Evolutionary conservation across 2,797 vertebrate species (phyloP), one percentile per base, ranked within the genome.

Genomic region (Coendou prehensilis): DNA sequence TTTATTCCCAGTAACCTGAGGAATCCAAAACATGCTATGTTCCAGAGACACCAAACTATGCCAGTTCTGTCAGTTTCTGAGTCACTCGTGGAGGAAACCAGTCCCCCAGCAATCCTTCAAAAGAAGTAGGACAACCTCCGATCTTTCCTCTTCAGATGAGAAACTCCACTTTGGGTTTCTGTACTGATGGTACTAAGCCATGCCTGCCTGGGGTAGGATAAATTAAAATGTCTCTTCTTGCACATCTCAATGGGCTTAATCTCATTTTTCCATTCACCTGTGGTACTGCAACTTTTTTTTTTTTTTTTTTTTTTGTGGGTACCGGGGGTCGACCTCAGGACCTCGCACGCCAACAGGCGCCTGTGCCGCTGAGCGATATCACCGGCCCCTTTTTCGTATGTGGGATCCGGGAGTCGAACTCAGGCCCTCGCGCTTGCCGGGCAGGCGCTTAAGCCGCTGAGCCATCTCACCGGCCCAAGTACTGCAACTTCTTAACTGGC

Each of bases 181-280:
- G 30, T 13, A 15, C 18, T 45, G 18, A 0, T 15, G 9, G 8
- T 20, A 50, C 4, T 26, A 47, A 86, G 15, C 5, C 15, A 5
- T 23, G 28, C 17, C 37, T 17, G 3, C 13, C 9, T 63, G 13
- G 57, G 5, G 1, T 56, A 26, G 8, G 0, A n/a, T 76, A 41
- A 50, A 61, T 59, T 73, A 13, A 57, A 67, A 57, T 23, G 15
- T 5, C 2, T 61, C 9, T 14, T 26, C 10, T 45, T 26, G 13
- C 1, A 1, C 47, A 71, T 76, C 47, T 94, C 57, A 59, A 26
- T 26, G 10, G 81, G 4, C 22, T 26, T 91, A 6, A 50, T 82
- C 5, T 73, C 64, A 87, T 30, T 2, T 67, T 71, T 73, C 10
- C 9, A 14, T 15, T 61, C 18, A 23, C 18, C 45, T 37, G 11